Conservation (phyloP, 2,888 invertebrate species). For the Tipula helvola region DNA sequence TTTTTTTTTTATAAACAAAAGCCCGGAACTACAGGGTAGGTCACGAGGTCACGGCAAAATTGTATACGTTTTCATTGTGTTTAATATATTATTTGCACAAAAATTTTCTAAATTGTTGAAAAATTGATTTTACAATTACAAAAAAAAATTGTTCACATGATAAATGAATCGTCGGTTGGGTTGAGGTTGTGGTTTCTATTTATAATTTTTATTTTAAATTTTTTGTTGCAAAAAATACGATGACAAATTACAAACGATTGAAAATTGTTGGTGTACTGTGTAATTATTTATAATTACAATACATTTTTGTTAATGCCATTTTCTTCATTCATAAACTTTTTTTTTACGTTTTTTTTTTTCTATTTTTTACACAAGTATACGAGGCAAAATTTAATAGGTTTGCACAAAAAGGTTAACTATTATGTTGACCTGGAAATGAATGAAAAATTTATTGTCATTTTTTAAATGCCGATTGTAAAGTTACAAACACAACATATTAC, state of each 20-base stretch:
- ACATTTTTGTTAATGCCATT: neutral
- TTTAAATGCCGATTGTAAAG: neutral
- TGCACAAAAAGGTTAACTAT: neutral
- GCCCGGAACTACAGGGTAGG: constrained; percentile 99
- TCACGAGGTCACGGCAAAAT: constrained; percentile 57
- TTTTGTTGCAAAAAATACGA: neutral
- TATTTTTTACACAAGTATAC: neutral
- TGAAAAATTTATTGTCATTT: neutral
- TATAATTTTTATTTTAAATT: neutral
- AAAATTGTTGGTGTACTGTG: neutral
- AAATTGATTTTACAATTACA: neutral
- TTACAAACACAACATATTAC: neutral
- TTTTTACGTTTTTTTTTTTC: neutral
- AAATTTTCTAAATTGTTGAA: neutral
- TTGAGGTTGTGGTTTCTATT: neutral
- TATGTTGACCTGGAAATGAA: neutral
- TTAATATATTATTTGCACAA: neutral
- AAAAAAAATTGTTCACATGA: neutral
- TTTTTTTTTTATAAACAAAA: constrained; percentile 69
- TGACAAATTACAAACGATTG: neutral
- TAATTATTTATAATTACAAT: neutral
- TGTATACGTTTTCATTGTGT: neutral
- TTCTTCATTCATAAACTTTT: neutral
- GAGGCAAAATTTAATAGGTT: neutral
- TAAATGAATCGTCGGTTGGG: neutral